Conservation (phyloP, 2,888 invertebrate species). For the Drosophila antonietae region DNA sequence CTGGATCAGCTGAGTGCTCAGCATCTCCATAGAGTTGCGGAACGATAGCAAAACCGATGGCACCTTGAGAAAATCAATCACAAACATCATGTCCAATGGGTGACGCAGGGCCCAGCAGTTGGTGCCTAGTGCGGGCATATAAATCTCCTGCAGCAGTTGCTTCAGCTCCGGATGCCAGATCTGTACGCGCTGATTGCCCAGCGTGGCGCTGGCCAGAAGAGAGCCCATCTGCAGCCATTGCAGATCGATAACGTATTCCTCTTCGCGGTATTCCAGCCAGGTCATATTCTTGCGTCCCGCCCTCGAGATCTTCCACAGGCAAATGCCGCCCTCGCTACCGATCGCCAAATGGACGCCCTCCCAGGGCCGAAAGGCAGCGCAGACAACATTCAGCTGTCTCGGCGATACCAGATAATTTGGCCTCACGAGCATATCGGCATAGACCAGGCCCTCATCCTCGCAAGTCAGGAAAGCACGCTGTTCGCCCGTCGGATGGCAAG, state of each 20-base stretch:
- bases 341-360: slow-evolving; percentile 16
- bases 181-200: slow-evolving; percentile 22
- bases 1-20: neutral
- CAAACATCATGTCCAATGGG: neutral
- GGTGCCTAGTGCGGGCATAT: neutral
- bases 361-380: slow-evolving; percentile 48
- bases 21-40: neutral
- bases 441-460: slow-evolving; percentile 21
- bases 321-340: slow-evolving; percentile 43
- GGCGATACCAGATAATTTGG: neutral
- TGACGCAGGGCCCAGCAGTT: slow-evolving; percentile 21
- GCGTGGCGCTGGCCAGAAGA: slow-evolving; percentile 24
- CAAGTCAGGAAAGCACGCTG: slow-evolving; percentile 20
- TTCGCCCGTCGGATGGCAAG: slow-evolving; percentile 9
- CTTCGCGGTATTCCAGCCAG: neutral
- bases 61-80: slow-evolving; percentile 2
- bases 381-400: slow-evolving; percentile 21
- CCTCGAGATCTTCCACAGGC: slow-evolving; percentile 29
- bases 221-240: slow-evolving; percentile 43
- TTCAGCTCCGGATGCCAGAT: slow-evolving; percentile 38
- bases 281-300: neutral
- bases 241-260: slow-evolving; percentile 28
- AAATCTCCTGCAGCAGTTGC: neutral
- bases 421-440: neutral
- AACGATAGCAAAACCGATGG: neutral